phyloP scores from a whole-genome alignment of 2,113 vertebrate genomes.

The Corythoichthys intestinalis region DNA sequence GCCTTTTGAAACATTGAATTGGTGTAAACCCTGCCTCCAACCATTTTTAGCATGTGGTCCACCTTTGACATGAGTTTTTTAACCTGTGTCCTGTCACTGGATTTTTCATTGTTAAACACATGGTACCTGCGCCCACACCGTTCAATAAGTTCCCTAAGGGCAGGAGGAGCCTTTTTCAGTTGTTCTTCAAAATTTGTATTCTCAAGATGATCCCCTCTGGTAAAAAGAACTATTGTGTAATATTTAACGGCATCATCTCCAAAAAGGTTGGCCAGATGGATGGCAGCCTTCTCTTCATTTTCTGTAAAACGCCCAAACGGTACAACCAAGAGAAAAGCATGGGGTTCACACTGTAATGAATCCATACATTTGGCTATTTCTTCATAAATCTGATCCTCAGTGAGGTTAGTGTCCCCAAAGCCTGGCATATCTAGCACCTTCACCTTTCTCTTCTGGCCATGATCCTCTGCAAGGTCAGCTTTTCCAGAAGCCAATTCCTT shows the following conservation, averaged over 20 bases:
- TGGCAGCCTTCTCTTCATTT: constrained; percentile 47
- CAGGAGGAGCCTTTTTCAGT: constrained; percentile 47
- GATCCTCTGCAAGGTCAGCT: constrained; percentile 22
- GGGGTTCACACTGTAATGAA: constrained; percentile 66
- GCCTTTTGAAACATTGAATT: constrained; percentile 60
- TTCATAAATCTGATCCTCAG: constrained; percentile 42
- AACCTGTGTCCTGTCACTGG: constrained; percentile 56
- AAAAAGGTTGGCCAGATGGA: constrained; percentile 60
- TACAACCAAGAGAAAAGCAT: constrained; percentile 73
- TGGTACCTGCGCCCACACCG: constrained; percentile 70
- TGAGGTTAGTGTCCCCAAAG: constrained; percentile 70
- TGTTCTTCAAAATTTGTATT: constrained; percentile 54
- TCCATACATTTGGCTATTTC: constrained; percentile 69
- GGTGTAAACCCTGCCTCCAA: constrained; percentile 57
- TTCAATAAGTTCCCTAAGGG: constrained; percentile 59
- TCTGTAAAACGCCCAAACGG: constrained; percentile 71
- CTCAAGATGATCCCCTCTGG: constrained; percentile 67
- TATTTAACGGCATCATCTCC: constrained; percentile 57
- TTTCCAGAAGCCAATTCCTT: constrained; percentile 52
- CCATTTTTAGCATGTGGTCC: constrained; percentile 55
- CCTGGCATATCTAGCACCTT: constrained; percentile 73
- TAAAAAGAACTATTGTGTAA: constrained; percentile 73
- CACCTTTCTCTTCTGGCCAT: constrained; percentile 28
- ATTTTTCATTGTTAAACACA: constrained; percentile 69
- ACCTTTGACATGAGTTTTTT: constrained; percentile 61